Evolutionary conservation across 2,797 vertebrate genomes (phyloP).

Genomic region (Coreius guichenoti): DNA sequence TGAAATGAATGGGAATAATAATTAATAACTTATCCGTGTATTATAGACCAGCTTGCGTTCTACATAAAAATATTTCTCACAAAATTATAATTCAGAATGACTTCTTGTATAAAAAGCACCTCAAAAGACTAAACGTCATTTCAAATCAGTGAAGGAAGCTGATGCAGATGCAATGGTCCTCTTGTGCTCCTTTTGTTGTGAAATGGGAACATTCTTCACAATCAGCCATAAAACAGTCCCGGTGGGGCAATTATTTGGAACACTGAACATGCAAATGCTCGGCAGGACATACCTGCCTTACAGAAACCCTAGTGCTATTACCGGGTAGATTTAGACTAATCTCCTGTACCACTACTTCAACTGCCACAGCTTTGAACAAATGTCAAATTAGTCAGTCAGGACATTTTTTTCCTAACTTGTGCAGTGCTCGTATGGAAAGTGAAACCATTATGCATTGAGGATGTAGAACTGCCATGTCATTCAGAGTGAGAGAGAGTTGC

Average conservation of each 20-base stretch:
- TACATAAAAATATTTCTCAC: not conserved
- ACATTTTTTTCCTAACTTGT: not conserved
- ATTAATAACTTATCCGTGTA: not conserved
- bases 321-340: conserved; percentile 34
- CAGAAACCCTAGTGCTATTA: conserved; percentile 37
- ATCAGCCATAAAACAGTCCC: conserved; percentile 53
- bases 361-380: conserved; percentile 26
- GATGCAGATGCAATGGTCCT: conserved; percentile 48
- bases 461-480: not conserved
- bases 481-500: not conserved
- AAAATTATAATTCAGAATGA: not conserved
- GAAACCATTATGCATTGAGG: not conserved
- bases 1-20: not conserved
- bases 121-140: conserved; percentile 31
- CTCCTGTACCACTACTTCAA: conserved; percentile 14
- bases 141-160: conserved; percentile 22
- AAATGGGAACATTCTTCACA: conserved; percentile 53
- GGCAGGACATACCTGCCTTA: conserved; percentile 50
- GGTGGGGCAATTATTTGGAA: conserved; percentile 55
- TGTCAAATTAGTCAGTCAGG: conserved; percentile 37
- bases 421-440: conserved; percentile 4
- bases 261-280: conserved; percentile 50
- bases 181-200: conserved; percentile 53
- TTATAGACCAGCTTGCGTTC: not conserved
- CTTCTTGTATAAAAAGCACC: conserved; percentile 1